Conservation (phyloP, 2,888 invertebrate species). For the Desoria tigrina region DNA sequence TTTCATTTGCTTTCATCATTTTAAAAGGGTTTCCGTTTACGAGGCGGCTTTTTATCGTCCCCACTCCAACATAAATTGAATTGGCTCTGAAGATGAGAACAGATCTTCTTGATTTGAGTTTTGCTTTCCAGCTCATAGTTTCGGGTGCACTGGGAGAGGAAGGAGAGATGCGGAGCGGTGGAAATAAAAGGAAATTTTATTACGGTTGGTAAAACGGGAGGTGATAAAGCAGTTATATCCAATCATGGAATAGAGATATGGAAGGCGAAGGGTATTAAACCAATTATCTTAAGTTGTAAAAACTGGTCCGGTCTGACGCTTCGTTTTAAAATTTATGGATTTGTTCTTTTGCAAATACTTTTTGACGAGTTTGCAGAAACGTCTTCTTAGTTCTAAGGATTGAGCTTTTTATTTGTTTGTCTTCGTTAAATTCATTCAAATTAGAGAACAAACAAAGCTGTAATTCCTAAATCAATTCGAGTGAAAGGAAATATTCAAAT, state of each 20-base stretch:
- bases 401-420: too few species aligned
- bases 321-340: too few species aligned
- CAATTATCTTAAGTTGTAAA: neutral
- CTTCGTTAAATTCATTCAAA: too few species aligned
- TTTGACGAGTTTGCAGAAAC: too few species aligned
- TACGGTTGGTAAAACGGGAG: constrained; percentile 1
- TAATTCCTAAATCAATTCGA: too few species aligned
- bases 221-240: constrained; percentile 18
- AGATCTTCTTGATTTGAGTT: too few species aligned
- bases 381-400: too few species aligned
- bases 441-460: too few species aligned
- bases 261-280: neutral
- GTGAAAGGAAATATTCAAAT: too few species aligned
- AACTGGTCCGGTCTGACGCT: too few species aligned
- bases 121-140: too few species aligned
- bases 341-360: too few species aligned
- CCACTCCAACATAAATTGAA: constrained; percentile 5
- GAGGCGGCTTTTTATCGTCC: constrained; percentile 1
- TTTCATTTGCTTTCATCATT: constrained; percentile 17
- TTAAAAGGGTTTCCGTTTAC: constrained; percentile 22
- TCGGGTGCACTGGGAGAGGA: neutral
- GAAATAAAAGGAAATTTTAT: constrained; percentile 20
- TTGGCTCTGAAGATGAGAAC: neutral
- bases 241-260: constrained; percentile 1
- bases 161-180: neutral